phyloP scores from a whole-genome alignment of 2,888 invertebrate genomes.

The Oxycera nigricornis region DNA sequence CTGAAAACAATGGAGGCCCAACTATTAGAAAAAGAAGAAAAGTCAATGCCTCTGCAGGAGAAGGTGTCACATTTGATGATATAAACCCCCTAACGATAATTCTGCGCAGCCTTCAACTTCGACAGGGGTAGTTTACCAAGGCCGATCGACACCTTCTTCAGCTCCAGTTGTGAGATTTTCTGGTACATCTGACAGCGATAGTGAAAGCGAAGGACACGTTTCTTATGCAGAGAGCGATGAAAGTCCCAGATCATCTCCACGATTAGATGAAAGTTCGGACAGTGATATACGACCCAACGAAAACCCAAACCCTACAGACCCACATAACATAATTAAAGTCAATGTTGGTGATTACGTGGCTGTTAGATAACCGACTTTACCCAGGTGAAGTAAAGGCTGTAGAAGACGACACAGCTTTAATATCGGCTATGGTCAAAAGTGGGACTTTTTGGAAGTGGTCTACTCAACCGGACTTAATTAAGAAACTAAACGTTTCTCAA shows the following conservation, averaged over 20 bases:
- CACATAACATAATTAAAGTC: not conserved
- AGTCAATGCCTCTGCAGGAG: not conserved
- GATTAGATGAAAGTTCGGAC: constrained; percentile 2
- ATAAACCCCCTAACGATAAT: not conserved
- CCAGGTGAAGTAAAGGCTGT: not conserved
- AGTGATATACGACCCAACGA: not conserved
- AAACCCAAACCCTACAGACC: not conserved
- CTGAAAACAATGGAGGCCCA: not conserved
- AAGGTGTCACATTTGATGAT: not conserved
- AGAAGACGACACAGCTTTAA: not conserved
- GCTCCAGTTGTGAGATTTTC: not conserved
- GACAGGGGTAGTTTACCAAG: not conserved
- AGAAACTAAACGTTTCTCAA: no score
- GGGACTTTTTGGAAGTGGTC: not conserved
- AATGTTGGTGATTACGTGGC: not conserved
- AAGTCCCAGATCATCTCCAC: not conserved
- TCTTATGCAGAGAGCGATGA: not conserved
- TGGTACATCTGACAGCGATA: not conserved
- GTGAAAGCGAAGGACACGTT: not conserved
- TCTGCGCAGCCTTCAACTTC: not conserved
- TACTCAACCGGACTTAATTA: not conserved
- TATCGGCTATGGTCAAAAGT: not conserved
- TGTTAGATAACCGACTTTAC: not conserved
- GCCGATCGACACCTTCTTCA: not conserved
- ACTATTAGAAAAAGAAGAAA: not conserved